Conservation (phyloP, 2,113 vertebrate species). For the Oncorhynchus clarkii region DNA sequence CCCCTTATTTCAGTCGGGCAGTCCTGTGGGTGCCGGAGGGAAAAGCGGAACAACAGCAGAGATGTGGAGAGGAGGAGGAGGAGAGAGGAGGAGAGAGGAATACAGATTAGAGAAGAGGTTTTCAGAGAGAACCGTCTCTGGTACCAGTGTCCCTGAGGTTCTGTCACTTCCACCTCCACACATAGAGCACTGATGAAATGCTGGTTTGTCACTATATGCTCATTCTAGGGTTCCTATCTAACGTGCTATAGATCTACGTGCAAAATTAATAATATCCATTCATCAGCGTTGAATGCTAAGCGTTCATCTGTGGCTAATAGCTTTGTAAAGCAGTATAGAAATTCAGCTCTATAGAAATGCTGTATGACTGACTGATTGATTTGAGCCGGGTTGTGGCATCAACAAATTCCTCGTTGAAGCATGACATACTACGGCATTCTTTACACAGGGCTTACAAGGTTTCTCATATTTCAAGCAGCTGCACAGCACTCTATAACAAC, state of each 20-base stretch:
- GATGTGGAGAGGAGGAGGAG: neutral
- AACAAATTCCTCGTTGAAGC: too few species aligned
- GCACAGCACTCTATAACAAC: neutral
- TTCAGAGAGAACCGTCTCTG: too few species aligned
- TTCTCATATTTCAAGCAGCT: neutral
- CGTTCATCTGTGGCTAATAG: neutral
- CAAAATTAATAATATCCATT: neutral
- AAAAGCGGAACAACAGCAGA: too few species aligned
- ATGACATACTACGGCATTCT: neutral
- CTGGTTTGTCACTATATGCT: too few species aligned
- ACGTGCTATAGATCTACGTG: too few species aligned
- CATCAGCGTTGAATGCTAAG: neutral
- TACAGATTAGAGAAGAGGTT: too few species aligned
- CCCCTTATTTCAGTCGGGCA: too few species aligned
- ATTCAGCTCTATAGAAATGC: neutral
- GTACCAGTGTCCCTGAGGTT: too few species aligned
- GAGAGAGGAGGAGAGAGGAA: slow-evolving; percentile 7
- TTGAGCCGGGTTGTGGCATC: neutral
- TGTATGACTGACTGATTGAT: neutral
- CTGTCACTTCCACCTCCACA: too few species aligned
- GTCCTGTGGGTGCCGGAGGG: too few species aligned
- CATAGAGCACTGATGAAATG: too few species aligned
- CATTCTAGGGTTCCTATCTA: too few species aligned
- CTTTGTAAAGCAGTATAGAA: neutral
- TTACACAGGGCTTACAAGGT: neutral